Evolutionary conservation across 2,888 invertebrate species (phyloP).

Genomic region (Capitulum mitella): DNA sequence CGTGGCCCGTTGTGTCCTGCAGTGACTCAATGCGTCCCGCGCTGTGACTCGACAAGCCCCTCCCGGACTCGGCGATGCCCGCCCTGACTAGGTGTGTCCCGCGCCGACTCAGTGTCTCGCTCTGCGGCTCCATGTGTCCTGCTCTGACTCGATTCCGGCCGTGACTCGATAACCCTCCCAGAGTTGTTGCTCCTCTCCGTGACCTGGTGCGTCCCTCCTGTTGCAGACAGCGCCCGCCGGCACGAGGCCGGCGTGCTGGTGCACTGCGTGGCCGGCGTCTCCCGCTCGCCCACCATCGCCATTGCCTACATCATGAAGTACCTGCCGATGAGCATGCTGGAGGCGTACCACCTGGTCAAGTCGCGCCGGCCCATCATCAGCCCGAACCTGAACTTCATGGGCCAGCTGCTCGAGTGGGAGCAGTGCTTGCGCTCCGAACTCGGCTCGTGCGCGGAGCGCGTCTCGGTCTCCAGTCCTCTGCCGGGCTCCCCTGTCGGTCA

Average conservation of each 20-base stretch:
- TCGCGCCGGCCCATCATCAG: constrained; percentile 80
- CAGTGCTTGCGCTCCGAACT: constrained; percentile 50
- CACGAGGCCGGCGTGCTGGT: constrained; percentile 61
- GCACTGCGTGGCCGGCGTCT: constrained; percentile 93
- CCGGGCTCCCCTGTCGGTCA: neutral
- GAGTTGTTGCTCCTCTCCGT: too few species aligned
- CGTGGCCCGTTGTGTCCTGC: too few species aligned
- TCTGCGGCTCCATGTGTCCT: too few species aligned
- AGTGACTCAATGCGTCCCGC: too few species aligned
- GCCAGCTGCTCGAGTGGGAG: constrained; percentile 76
- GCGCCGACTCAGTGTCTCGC: too few species aligned
- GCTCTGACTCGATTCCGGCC: too few species aligned
- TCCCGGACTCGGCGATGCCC: too few species aligned
- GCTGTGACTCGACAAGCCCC: too few species aligned
- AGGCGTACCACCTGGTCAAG: constrained; percentile 81
- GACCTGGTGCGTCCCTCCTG: too few species aligned
- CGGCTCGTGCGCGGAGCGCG: neutral
- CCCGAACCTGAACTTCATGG: constrained; percentile 91
- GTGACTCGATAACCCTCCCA: too few species aligned
- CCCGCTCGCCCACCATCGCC: constrained; percentile 86
- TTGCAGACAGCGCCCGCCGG: constrained; percentile 64
- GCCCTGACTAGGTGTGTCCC: too few species aligned
- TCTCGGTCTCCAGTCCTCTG: neutral
- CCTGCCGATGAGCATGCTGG: constrained; percentile 61
- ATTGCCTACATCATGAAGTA: constrained; percentile 92